Conservation (phyloP, 2,888 invertebrate genomes). For the Caenorhabditis sp. region DNA sequence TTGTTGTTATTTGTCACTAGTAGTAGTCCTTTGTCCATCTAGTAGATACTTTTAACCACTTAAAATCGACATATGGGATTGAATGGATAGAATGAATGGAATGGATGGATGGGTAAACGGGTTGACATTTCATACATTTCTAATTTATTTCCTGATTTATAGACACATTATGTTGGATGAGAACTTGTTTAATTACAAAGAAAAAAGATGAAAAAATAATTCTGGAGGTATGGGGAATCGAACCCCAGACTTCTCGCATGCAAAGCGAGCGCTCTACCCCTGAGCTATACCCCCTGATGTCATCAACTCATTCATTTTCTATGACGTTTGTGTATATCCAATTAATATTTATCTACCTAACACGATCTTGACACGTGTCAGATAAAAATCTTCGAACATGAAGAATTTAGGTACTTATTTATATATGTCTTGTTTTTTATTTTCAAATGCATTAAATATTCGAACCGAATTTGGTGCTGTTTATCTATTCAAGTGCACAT, state of each 20-base stretch:
- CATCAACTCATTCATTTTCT: too few species aligned
- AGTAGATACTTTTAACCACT: background rate
- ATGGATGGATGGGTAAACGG: too few species aligned
- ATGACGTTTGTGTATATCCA: background rate
- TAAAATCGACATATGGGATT: background rate
- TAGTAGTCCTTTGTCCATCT: too few species aligned
- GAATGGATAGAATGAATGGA: too few species aligned
- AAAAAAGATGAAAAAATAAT: background rate
- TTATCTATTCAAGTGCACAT: constrained; percentile 1
- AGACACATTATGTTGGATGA: too few species aligned
- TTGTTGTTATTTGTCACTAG: background rate
- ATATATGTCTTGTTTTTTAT: background rate
- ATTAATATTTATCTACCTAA: background rate
- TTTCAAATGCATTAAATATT: background rate
- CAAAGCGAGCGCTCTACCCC: constrained; percentile 62
- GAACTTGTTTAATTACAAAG: background rate
- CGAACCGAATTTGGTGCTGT: background rate
- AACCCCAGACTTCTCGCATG: constrained; percentile 61
- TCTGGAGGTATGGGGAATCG: constrained; percentile 57
- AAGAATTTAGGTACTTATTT: background rate
- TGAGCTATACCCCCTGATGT: constrained; percentile 48
- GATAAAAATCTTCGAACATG: background rate
- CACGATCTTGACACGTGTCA: background rate
- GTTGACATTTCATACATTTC: too few species aligned
- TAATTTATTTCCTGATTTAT: too few species aligned